These are phyloP conservation scores for Chironomus tepperi DNA, from an alignment of 1,140 invertebrate genomes.

Conservation along the genomic window DNA sequence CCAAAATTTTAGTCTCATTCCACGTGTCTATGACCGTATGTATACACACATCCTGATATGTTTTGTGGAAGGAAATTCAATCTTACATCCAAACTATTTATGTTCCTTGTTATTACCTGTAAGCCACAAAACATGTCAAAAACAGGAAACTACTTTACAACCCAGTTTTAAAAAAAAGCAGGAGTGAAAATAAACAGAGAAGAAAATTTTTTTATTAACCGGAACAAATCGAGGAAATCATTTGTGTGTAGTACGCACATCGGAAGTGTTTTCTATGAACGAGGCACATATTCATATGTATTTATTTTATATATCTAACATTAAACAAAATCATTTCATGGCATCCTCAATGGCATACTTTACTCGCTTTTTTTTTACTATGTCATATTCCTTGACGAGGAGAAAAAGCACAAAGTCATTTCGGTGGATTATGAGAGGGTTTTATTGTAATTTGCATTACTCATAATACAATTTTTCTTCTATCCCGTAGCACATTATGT, in stretches of 20 bases:
- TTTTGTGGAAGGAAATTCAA: neutral
- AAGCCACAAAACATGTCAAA: slow-evolving; percentile 8
- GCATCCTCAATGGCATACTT: neutral
- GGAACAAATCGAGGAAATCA: slow-evolving; percentile 20
- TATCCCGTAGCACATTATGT: neutral
- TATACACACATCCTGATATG: neutral
- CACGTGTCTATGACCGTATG: too few relatives aligned
- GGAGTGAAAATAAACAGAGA: too few relatives aligned
- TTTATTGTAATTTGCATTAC: slow-evolving; percentile 21
- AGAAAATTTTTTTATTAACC: neutral
- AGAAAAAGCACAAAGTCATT: slow-evolving; percentile 15
- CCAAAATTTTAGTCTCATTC: too few relatives aligned
- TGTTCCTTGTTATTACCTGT: neutral
- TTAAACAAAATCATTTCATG: too few relatives aligned
- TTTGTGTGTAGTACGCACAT: slow-evolving; percentile 5
- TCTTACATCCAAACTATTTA: neutral
- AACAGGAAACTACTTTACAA: slow-evolving; percentile 16
- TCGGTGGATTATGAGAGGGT: slow-evolving; percentile 4
- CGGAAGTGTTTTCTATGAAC: neutral
- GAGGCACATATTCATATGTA: neutral
- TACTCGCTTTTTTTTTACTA: neutral
- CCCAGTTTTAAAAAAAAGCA: neutral
- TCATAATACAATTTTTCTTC: neutral
- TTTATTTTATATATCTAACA: neutral
- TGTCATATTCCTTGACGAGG: neutral